A percentile compares a stretch with the other conserved stretches of the same genome.
phyloP scores from a whole-genome alignment of 1,140 invertebrate species.

The Leptopilina boulardi region DNA sequence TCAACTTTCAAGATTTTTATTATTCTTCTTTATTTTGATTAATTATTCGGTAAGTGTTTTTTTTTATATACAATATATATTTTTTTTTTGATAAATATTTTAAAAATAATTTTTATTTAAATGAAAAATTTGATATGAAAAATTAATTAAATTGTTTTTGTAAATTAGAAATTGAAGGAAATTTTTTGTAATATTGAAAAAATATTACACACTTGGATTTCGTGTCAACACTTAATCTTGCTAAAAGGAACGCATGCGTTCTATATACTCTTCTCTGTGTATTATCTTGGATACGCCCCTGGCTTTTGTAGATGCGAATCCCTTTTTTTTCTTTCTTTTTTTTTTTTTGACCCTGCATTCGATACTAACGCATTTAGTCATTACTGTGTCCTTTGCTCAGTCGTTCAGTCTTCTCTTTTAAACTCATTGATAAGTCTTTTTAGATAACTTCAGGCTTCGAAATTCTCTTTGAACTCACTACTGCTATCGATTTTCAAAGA shows the following conservation, averaged over 20 bases:
- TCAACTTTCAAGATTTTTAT: background rate
- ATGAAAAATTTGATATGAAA: too few relatives aligned
- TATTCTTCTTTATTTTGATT: background rate
- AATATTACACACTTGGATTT: conserved; percentile 37
- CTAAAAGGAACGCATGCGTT: conserved; percentile 58
- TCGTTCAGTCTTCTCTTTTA: conserved; percentile 6
- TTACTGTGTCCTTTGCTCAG: conserved; percentile 28
- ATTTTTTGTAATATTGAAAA: too few relatives aligned
- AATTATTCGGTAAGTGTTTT: too few relatives aligned
- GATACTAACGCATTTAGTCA: conserved; percentile 32
- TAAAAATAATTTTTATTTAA: too few relatives aligned
- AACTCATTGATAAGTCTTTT: conserved; percentile 31
- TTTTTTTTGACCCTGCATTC: background rate
- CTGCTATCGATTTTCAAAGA: conserved; percentile 29
- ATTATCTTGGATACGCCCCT: conserved; percentile 52
- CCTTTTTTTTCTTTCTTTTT: conserved; percentile 26
- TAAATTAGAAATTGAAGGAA: too few relatives aligned
- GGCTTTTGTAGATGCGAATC: conserved; percentile 51
- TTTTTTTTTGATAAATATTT: too few relatives aligned
- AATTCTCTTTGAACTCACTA: conserved; percentile 26
- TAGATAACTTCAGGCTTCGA: conserved; percentile 22
- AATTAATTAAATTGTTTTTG: too few relatives aligned
- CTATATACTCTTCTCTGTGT: conserved; percentile 42
- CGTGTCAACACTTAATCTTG: conserved; percentile 57
- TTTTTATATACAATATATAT: too few relatives aligned